phyloP scores from a whole-genome alignment of 2,797 vertebrate species.

The Dromococcyx pavoninus region DNA sequence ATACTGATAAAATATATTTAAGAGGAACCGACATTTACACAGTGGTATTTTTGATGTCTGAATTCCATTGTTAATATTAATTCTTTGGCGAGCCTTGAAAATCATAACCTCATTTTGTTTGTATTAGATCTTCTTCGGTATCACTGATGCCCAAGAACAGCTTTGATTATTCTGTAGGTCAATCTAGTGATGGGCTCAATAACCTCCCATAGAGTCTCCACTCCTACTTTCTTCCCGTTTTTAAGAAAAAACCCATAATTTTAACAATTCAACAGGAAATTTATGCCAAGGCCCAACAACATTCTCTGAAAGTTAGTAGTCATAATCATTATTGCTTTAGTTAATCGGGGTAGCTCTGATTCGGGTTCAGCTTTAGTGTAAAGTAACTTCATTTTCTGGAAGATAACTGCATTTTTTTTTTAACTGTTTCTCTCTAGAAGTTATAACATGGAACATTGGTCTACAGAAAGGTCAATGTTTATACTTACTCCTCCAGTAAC shows the following conservation, averaged over 20 bases:
- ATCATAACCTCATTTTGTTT: not conserved
- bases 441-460: too few species aligned
- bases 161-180: not conserved
- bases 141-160: not conserved
- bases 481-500: too few species aligned
- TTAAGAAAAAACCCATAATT: not conserved
- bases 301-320: not conserved
- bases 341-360: too few species aligned
- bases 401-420: too few species aligned
- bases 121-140: not conserved
- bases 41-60: not conserved
- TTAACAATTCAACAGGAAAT: not conserved
- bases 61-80: not conserved
- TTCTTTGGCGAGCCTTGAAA: not conserved
- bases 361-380: too few species aligned
- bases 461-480: too few species aligned
- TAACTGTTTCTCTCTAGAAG: too few species aligned
- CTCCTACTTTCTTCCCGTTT: not conserved
- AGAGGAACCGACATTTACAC: not conserved
- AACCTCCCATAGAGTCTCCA: not conserved
- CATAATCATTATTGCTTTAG: not conserved
- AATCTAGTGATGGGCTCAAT: not conserved
- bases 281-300: not conserved
- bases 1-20: not conserved
- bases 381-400: too few species aligned